Evolutionary conservation across 1,140 invertebrate genomes (phyloP).

Genomic region (Drosophila ironensis): DNA sequence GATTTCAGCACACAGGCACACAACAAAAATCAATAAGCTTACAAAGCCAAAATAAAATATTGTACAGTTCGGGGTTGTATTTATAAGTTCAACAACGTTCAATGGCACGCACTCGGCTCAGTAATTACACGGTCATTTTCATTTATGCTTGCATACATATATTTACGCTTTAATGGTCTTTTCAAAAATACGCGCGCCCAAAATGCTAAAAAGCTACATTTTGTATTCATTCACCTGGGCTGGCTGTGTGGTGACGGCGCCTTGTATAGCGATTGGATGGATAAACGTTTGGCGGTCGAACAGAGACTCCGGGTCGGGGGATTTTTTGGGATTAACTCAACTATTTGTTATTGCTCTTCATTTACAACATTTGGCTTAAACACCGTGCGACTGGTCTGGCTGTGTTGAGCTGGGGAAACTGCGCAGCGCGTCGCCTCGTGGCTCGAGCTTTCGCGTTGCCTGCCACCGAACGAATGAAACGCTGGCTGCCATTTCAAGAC

Average conservation of each 20-base stretch:
- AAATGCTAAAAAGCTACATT: conserved; percentile 4
- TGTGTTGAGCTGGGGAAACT: conserved; percentile 16
- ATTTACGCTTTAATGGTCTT: conserved; percentile 18
- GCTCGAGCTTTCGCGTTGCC: conserved; percentile 68
- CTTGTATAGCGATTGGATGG: background rate
- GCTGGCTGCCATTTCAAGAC: conserved; percentile 12
- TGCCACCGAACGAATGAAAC: conserved; percentile 65
- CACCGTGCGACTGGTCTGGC: conserved; percentile 56
- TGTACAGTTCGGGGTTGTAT: conserved; percentile 49
- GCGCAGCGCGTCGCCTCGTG: conserved; percentile 53
- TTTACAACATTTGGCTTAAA: conserved; percentile 16
- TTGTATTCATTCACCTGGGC: conserved; percentile 12
- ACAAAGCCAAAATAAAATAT: conserved; percentile 56
- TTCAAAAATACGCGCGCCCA: conserved; percentile 41
- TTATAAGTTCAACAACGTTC: conserved; percentile 4
- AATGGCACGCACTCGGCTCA: background rate
- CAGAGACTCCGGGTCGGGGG: background rate
- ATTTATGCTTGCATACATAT: background rate
- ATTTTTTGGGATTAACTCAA: conserved; percentile 1
- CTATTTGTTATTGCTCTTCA: conserved; percentile 24
- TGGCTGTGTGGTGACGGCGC: background rate
- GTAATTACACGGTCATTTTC: conserved; percentile 9
- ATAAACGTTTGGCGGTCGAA: too few relatives aligned
- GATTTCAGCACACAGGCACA: conserved; percentile 63
- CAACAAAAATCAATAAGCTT: conserved; percentile 71